These are phyloP conservation scores for Hyppa rectilinea DNA, from an alignment of 2,888 invertebrate genomes.

Conservation along the genomic window DNA sequence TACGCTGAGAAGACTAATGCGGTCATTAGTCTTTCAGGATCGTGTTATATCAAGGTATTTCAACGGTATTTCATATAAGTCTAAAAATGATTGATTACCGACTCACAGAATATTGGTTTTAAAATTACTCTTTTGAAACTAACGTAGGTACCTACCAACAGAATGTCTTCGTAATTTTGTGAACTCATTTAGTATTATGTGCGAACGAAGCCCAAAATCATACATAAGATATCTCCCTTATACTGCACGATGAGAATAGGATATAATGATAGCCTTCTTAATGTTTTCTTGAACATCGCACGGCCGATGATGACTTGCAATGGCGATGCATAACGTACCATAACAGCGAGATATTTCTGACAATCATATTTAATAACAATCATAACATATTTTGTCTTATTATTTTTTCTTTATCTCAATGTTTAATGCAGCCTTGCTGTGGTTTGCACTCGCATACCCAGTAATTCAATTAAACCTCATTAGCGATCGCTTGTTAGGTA, in stretches of 20 bases:
- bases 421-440: conserved; percentile 42
- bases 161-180: not conserved
- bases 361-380: conserved; percentile 26
- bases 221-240: conserved; percentile 38
- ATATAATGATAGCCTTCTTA: conserved; percentile 51
- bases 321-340: conserved; percentile 22
- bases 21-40: conserved; percentile 31
- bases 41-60: not conserved
- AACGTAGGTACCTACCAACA: not conserved
- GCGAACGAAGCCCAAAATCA: conserved; percentile 31
- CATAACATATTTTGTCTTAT: conserved; percentile 8
- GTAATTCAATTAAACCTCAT: conserved; percentile 61
- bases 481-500: conserved; percentile 55
- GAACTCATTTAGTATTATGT: not conserved
- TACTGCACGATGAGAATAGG: conserved; percentile 50
- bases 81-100: conserved; percentile 11
- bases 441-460: conserved; percentile 42
- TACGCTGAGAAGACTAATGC: conserved; percentile 21
- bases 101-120: not conserved
- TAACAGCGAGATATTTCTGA: conserved; percentile 27
- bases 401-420: conserved; percentile 15
- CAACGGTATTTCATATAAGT: not conserved
- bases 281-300: conserved; percentile 39
- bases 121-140: not conserved
- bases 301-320: conserved; percentile 58